Evolutionary conservation across 35 echinoderm and acorn worm genomes (phyloP).

Genomic region (Heliocidaris erythrogramma): DNA sequence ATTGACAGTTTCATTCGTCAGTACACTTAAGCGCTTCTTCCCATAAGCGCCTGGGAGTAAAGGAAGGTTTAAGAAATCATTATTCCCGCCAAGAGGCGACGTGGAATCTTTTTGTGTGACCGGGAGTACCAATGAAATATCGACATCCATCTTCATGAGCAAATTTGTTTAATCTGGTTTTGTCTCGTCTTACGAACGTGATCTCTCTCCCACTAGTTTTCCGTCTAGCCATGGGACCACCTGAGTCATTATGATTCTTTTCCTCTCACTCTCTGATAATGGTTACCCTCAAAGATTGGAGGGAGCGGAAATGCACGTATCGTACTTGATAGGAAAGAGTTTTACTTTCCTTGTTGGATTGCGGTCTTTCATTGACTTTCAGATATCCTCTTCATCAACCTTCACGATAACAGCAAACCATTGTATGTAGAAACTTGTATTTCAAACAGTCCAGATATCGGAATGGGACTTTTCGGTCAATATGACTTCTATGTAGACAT

Average conservation of each 20-base stretch:
- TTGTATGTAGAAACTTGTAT: background rate
- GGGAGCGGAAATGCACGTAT: background rate
- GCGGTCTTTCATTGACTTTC: background rate
- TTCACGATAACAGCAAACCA: background rate
- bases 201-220: background rate
- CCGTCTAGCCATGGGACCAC: background rate
- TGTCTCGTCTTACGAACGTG: background rate
- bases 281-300: background rate
- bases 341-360: background rate
- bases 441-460: too few species aligned
- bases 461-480: too few species aligned
- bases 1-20: background rate
- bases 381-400: background rate
- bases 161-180: background rate
- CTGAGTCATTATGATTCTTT: background rate
- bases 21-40: background rate
- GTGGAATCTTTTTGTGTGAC: background rate
- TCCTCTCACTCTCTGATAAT: background rate
- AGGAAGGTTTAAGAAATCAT: background rate
- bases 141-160: background rate
- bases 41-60: background rate
- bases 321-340: background rate
- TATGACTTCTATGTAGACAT: too few species aligned
- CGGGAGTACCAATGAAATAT: background rate
- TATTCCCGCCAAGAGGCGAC: background rate